Evolutionary conservation across 2,888 invertebrate genomes (phyloP).

Genomic region (Drosophila mimetica): DNA sequence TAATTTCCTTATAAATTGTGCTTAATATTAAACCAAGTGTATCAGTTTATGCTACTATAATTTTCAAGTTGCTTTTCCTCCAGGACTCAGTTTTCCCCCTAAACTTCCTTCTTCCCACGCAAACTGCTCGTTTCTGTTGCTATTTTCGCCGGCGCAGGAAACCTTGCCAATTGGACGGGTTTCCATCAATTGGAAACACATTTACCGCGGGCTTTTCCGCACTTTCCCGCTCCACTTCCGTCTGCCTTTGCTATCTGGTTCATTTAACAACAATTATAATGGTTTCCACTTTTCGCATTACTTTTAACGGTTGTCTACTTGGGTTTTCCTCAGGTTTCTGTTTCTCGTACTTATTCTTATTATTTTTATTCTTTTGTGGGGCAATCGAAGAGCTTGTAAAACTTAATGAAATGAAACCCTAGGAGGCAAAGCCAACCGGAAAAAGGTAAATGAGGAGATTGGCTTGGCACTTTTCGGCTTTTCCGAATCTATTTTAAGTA

Average conservation of each 20-base stretch:
- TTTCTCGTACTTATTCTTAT: background rate
- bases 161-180: slow-evolving; percentile 23
- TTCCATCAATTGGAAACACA: slow-evolving; percentile 40
- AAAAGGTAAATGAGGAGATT: slow-evolving; percentile 13
- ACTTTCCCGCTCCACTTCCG: slow-evolving; percentile 2
- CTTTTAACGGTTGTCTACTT: slow-evolving; percentile 33
- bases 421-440: slow-evolving; percentile 16
- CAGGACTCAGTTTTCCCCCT: background rate
- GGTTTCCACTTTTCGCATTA: slow-evolving; percentile 43
- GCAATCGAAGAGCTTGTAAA: slow-evolving; percentile 55
- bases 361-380: background rate
- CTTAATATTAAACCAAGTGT: no score
- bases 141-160: slow-evolving; percentile 14
- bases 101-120: background rate
- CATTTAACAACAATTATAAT: slow-evolving; percentile 46
- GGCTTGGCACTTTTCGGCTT: slow-evolving; percentile 28
- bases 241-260: slow-evolving; percentile 28
- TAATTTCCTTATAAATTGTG: no score
- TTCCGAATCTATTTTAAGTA: slow-evolving; percentile 68
- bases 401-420: slow-evolving; percentile 68
- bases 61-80: background rate
- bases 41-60: no score
- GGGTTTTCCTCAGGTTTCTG: slow-evolving; percentile 1
- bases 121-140: slow-evolving; percentile 26
- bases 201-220: slow-evolving; percentile 14